These are phyloP conservation scores for Catostylus mosaicus DNA, from an alignment of 30 jellyfish, hydroid and myxozoan species.

Conservation along the genomic window DNA sequence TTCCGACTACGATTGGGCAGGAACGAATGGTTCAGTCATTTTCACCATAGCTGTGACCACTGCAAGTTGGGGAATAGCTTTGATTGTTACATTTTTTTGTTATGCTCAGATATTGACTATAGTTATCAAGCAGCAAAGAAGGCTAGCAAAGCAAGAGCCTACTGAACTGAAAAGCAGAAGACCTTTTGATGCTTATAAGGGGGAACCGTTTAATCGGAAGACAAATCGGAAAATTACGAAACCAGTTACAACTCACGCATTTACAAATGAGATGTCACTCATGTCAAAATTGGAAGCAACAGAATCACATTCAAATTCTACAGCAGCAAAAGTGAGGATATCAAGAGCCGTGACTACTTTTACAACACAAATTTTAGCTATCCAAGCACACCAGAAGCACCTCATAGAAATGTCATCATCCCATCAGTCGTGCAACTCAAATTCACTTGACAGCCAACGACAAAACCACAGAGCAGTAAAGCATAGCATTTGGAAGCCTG, in stretches of 20 bases:
- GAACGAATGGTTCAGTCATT: conserved; percentile 40
- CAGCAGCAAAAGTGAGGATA: too few relatives aligned
- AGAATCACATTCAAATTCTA: too few relatives aligned
- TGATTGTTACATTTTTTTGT: conserved; percentile 40
- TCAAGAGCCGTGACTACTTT: neutral
- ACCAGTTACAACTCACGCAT: too few relatives aligned
- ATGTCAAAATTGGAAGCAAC: too few relatives aligned
- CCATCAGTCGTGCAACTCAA: neutral
- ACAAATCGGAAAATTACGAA: too few relatives aligned
- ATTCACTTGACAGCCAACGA: neutral
- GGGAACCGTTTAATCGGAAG: too few relatives aligned
- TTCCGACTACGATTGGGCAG: conserved; percentile 56
- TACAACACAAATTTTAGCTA: neutral
- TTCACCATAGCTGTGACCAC: conserved; percentile 39
- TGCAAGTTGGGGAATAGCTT: conserved; percentile 59
- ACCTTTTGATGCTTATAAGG: neutral
- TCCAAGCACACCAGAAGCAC: neutral
- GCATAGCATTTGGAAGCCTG: conserved; percentile 35
- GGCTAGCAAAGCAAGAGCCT: neutral
- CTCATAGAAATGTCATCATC: neutral
- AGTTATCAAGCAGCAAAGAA: conserved; percentile 39
- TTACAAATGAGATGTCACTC: neutral
- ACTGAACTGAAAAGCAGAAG: neutral
- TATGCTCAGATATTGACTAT: conserved; percentile 48
- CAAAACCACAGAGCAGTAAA: neutral